These are phyloP conservation scores for Crotalus viridis DNA, from an alignment of 2,113 vertebrate genomes.

Conservation along the genomic window DNA sequence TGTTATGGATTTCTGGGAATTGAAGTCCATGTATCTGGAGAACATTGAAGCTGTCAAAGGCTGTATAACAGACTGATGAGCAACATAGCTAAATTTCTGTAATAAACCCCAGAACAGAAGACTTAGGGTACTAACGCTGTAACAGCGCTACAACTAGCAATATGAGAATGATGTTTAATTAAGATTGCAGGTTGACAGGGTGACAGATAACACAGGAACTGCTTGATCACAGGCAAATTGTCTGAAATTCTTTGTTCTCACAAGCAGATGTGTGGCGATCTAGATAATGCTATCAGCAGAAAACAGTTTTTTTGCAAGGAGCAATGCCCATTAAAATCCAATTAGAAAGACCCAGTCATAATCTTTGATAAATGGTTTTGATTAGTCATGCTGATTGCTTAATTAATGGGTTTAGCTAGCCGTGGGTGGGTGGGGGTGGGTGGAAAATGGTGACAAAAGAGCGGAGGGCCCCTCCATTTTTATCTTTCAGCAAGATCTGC, in stretches of 20 bases:
- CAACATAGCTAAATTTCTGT: background rate
- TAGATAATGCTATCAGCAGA: conserved; percentile 11
- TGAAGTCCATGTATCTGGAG: background rate
- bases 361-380: conserved; percentile 25
- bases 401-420: conserved; percentile 11
- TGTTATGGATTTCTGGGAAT: background rate
- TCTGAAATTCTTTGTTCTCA: background rate
- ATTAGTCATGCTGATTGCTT: conserved; percentile 20
- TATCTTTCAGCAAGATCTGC: background rate
- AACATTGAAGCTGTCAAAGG: background rate
- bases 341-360: conserved; percentile 16
- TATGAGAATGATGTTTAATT: conserved; percentile 10
- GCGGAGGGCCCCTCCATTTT: background rate
- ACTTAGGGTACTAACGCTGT: background rate
- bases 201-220: background rate
- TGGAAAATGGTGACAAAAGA: background rate
- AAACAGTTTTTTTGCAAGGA: background rate
- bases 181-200: conserved; percentile 5
- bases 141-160: background rate
- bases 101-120: background rate
- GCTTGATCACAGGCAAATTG: conserved; percentile 12
- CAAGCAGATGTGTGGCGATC: conserved; percentile 17
- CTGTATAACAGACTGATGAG: background rate
- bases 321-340: conserved; percentile 27
- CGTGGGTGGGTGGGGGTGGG: background rate